These are phyloP conservation scores for Phenacoccus solenopsis DNA, from an alignment of 1,140 invertebrate species.

Conservation along the genomic window DNA sequence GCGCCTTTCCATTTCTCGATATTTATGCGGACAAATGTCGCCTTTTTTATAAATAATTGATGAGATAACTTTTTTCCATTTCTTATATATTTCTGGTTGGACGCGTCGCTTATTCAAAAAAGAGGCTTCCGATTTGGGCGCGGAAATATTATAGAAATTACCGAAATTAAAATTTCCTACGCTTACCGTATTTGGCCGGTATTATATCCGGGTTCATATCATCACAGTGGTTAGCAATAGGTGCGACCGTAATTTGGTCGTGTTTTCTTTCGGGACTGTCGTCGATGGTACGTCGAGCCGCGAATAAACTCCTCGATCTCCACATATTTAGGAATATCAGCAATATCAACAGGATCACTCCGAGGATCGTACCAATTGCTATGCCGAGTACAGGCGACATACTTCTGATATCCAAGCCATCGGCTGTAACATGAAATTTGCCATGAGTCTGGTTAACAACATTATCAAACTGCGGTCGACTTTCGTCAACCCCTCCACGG, in stretches of 20 bases:
- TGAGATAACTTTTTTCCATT: neutral
- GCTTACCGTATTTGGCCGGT: conserved; percentile 54
- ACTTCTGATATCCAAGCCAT: conserved; percentile 39
- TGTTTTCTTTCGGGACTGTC: conserved; percentile 30
- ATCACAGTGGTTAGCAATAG: conserved; percentile 36
- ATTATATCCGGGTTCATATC: conserved; percentile 59
- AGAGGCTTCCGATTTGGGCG: too few relatives aligned
- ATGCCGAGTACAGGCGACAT: conserved; percentile 43
- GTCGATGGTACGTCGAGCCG: conserved; percentile 20
- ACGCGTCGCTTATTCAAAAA: too few relatives aligned
- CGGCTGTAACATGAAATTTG: too few relatives aligned
- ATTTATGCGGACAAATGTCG: conserved; percentile 13
- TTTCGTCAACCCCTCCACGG: too few relatives aligned
- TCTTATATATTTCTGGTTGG: too few relatives aligned
- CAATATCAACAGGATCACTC: conserved; percentile 39
- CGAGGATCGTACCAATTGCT: conserved; percentile 39
- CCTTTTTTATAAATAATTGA: conserved; percentile 14
- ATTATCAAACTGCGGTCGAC: too few relatives aligned
- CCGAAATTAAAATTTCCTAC: too few relatives aligned
- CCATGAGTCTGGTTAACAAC: too few relatives aligned
- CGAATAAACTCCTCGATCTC: conserved; percentile 26
- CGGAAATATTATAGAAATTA: too few relatives aligned
- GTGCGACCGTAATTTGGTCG: conserved; percentile 35
- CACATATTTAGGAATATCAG: conserved; percentile 38
- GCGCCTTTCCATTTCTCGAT: neutral